Evolutionary conservation across 2,888 invertebrate genomes (phyloP), one percentile per base, ranked within the genome.

Genomic region (Toxonevra muliebris): DNA sequence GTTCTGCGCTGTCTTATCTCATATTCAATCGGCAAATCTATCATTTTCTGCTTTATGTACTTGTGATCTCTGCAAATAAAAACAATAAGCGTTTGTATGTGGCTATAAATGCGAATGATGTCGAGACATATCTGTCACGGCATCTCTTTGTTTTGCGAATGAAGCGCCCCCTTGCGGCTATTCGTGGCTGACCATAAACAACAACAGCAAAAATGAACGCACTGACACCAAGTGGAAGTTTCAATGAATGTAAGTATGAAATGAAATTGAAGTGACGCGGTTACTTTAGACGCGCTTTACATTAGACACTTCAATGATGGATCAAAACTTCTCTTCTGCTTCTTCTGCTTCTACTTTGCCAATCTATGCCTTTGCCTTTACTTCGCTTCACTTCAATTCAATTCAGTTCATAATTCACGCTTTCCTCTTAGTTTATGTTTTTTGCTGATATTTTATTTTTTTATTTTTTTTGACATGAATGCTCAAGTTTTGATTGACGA

Each of bases 401-500:
- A 48, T 59, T 58, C 65, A 65, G 59, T 65, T 62, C 55, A 70
- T 65, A 70, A 66, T 70, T 64, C 68, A 68, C 62, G 68, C 62
- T 68, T 62, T 62, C 54, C 65, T 65, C 64, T 52, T 50, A 20
- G 30, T 8, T 8, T 10, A 11, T 41, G 9, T 1, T 61, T 57
- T 68, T 60, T 63, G 68, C n/a, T n/a, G n/a, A n/a, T n/a, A n/a
- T n/a, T n/a, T n/a, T n/a, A n/a, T n/a, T 50, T 30, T 45, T 8
- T 8, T 10, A 11, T 41, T 12, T 1, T 61, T 57, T 68, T 60
- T 63, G 68, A 70, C 68, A 57, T 64, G 65, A 66, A 55, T 63
- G 61, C 66, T 70, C 68, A 68, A 68, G 17, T 55, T 67, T 68
- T 70, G 70, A 70, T 70, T 55, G 65, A 70, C 65, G 68, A 69